phyloP scores from a whole-genome alignment of 2,797 vertebrate genomes.

The Eulemur rubriventer region DNA sequence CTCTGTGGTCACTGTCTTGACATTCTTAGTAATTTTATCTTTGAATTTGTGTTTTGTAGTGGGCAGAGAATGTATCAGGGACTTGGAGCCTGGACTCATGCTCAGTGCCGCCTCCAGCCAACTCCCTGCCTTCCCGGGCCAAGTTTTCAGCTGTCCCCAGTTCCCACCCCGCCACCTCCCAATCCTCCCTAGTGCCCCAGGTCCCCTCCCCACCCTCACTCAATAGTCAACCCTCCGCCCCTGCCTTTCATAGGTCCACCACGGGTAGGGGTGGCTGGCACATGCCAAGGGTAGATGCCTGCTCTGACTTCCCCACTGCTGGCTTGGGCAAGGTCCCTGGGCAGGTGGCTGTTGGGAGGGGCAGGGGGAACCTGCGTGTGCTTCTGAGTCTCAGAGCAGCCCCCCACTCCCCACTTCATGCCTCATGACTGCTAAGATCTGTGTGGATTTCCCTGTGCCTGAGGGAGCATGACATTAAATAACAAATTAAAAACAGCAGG shows the following conservation, averaged over 20 bases:
- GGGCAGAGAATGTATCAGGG: background rate
- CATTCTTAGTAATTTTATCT: background rate
- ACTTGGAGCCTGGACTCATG: background rate
- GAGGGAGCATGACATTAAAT: background rate
- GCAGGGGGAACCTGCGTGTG: background rate
- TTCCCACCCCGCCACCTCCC: background rate
- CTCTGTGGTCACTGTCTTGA: background rate
- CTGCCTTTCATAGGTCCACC: background rate
- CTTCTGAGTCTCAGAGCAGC: background rate
- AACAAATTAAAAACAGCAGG: conserved; percentile 26
- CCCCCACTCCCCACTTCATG: background rate
- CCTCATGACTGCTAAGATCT: background rate
- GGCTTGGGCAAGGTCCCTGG: background rate
- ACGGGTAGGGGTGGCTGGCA: accelerated
- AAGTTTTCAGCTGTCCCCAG: background rate
- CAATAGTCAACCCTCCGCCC: background rate
- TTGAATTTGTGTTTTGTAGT: background rate
- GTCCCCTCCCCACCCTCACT: too few species aligned
- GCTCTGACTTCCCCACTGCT: background rate
- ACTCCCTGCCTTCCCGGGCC: background rate
- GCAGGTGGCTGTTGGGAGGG: background rate
- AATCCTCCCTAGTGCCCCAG: background rate
- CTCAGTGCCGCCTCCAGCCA: background rate
- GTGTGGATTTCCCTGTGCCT: background rate
- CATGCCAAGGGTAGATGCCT: background rate